phyloP scores from a whole-genome alignment of 2,888 invertebrate genomes.

The Coelinius sp. region DNA sequence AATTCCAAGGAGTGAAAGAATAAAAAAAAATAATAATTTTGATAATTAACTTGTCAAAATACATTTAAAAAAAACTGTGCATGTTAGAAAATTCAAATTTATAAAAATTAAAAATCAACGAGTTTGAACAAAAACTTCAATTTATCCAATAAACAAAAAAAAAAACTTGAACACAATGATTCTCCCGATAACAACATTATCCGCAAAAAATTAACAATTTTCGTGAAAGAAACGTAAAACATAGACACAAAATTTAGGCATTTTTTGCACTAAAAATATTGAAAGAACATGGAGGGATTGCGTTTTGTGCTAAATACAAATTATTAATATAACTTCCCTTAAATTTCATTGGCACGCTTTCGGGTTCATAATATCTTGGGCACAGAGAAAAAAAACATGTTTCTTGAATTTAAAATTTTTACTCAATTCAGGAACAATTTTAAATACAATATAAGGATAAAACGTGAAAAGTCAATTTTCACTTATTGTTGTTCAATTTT shows the following conservation, averaged over 20 bases:
- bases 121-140: conserved; percentile 8
- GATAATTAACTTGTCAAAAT: conserved; percentile 1
- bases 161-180: conserved; percentile 33
- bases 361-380: too few relatives aligned
- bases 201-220: conserved; percentile 21
- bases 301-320: neutral
- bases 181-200: conserved; percentile 16
- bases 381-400: too few relatives aligned
- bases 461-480: too few relatives aligned
- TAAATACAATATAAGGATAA: too few relatives aligned
- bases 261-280: too few relatives aligned
- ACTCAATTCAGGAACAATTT: too few relatives aligned
- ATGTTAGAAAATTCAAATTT: neutral
- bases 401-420: too few relatives aligned
- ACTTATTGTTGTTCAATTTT: too few relatives aligned
- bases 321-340: neutral
- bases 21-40: neutral
- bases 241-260: conserved; percentile 22
- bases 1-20: too few relatives aligned
- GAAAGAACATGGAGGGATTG: conserved; percentile 10
- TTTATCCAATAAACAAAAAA: conserved; percentile 27
- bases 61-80: conserved; percentile 5
- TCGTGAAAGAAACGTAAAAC: conserved; percentile 19
- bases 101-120: conserved; percentile 21
- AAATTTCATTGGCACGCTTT: neutral